Base-by-base conservation (phyloP, 2,113 vertebrate species). In the Oncorhynchus mykiss region DNA sequence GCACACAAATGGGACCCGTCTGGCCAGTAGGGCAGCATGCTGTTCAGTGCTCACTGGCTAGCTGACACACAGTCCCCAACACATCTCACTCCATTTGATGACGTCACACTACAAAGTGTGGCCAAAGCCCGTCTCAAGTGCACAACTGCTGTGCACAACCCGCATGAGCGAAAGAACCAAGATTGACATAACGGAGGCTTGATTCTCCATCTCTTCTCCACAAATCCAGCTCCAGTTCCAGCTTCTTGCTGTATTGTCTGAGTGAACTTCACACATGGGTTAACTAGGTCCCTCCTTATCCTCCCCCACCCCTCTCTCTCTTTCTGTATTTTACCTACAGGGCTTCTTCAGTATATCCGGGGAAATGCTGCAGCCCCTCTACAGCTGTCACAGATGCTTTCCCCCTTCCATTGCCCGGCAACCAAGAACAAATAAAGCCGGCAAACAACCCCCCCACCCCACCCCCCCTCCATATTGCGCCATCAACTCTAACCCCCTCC, bases 351-450 rank as follows among this genome's bases (percentile, higher is more conserved):
- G 25, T 27, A 72, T 48, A 59, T 57, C 13, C 27, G 70, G 51
- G 34, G 70, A 72, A 72, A 29, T 24, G 39, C 57, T 57, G 18
- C 31, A 5, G 72, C 12, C 20, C 64, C 66, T 80, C 70, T 76
- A 82, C 86, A 90, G 82, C 86, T 87, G 84, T 80, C 79, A 78
- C 66, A 62, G 29, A 67, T 73, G 60, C 66, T 49, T 72, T 72
- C 54, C 45, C 60, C 66, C 39, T n/a, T 29, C 34, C 45, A 72
- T 78, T 67, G 60, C 70, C 54, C 71, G 29, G 76, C 78, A 82
- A 81, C 79, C 57, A 1, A 72, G 51, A 73, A 73, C 78, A 79
- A 79, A 79, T 65, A 25, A 54, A 86, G 66, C 48, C 67, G 3
- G 68, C 67, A 70, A 75, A 80, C 78, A 72, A 72, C 67, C 59